Evolutionary conservation across 1,140 invertebrate genomes (phyloP).

Genomic region (Eumaeus atala): DNA sequence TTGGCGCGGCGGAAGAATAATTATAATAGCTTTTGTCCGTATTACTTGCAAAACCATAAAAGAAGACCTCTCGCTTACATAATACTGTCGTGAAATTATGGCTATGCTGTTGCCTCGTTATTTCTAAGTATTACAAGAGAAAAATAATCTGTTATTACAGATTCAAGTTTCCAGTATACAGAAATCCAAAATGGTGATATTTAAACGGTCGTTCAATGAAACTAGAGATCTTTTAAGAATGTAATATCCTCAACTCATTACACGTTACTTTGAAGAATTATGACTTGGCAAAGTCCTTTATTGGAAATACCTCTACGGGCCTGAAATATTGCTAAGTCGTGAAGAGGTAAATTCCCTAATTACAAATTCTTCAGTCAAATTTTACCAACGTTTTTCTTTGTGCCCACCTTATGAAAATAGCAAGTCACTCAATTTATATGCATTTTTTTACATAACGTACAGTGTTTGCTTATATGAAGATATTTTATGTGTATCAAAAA

Average conservation of each 20-base stretch:
- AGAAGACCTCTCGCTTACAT: too few relatives aligned
- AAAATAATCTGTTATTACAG: too few relatives aligned
- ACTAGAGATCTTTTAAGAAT: slow-evolving; percentile 60
- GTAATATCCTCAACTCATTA: slow-evolving; percentile 72
- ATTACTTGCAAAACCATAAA: too few relatives aligned
- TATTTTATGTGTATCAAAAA: too few relatives aligned
- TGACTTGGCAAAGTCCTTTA: slow-evolving; percentile 74
- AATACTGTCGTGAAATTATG: too few relatives aligned
- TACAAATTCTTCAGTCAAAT: slow-evolving; percentile 70
- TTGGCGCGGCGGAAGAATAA: too few relatives aligned
- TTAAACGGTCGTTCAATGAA: slow-evolving; percentile 22
- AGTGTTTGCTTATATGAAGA: too few relatives aligned
- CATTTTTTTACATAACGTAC: too few relatives aligned
- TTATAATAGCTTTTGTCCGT: too few relatives aligned
- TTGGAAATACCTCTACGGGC: slow-evolving; percentile 72
- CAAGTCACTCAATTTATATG: not conserved
- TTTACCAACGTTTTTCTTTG: slow-evolving; percentile 70
- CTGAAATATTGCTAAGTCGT: slow-evolving; percentile 73
- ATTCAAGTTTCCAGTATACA: not conserved
- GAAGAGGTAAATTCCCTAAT: slow-evolving; percentile 73
- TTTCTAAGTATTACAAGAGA: too few relatives aligned
- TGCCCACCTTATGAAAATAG: slow-evolving; percentile 62
- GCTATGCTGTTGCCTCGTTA: too few relatives aligned
- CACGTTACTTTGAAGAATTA: slow-evolving; percentile 73
- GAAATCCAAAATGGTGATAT: slow-evolving; percentile 4